Percentiles rank a stretch among this genome's conserved stretches.
Conservation (phyloP, 2,888 invertebrate genomes). For the Hofmannophila pseudospretella region DNA sequence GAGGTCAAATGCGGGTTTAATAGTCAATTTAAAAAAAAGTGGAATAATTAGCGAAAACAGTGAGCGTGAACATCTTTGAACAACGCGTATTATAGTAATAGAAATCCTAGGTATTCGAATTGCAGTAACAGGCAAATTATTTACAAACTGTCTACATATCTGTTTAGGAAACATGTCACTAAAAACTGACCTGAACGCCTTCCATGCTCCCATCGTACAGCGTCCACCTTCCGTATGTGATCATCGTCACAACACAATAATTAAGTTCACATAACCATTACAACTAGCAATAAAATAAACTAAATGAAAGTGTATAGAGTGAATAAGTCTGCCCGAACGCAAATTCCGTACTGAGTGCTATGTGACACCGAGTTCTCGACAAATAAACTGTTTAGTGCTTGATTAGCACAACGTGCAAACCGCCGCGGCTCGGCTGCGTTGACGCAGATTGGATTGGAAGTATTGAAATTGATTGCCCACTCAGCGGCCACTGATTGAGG, state of each 20-base stretch:
- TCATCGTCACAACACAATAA: constrained; percentile 35
- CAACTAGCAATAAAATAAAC: background rate
- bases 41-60: too few species aligned
- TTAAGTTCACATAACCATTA: background rate
- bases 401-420: constrained; percentile 73
- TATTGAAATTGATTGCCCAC: constrained; percentile 65
- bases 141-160: too few species aligned
- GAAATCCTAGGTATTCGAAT: background rate
- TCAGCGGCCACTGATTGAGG: constrained; percentile 57
- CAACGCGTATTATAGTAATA: too few species aligned
- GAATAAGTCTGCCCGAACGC: constrained; percentile 33
- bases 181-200: constrained; percentile 52
- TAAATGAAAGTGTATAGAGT: constrained; percentile 10
- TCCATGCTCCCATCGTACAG: constrained; percentile 54
- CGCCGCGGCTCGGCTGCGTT: constrained; percentile 32
- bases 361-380: constrained; percentile 48
- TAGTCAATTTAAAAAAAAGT: too few species aligned
- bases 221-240: constrained; percentile 58
- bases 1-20: too few species aligned
- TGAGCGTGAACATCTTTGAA: too few species aligned
- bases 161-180: too few species aligned
- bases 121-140: background rate
- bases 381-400: constrained; percentile 68
- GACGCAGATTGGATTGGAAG: constrained; percentile 25
- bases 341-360: constrained; percentile 37